phyloP scores from a whole-genome alignment of 1,140 invertebrate species.

The Archegozetes longisetosus region DNA sequence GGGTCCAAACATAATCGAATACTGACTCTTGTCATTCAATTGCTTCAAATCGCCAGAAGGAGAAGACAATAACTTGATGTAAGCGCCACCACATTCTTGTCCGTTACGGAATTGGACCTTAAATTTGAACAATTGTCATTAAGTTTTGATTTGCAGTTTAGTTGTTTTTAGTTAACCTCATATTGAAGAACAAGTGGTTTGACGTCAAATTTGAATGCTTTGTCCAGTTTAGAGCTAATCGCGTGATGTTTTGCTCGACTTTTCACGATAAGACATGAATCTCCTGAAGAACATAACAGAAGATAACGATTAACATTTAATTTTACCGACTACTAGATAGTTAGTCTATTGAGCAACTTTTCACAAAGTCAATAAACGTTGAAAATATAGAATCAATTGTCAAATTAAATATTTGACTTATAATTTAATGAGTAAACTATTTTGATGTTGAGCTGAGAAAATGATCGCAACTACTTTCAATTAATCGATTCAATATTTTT shows the following conservation, averaged over 20 bases:
- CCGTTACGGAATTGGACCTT: constrained; percentile 61
- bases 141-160: constrained; percentile 37
- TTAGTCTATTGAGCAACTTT: too few species aligned
- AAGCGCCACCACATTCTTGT: constrained; percentile 96
- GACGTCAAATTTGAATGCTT: constrained; percentile 65
- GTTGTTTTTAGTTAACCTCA: too few species aligned
- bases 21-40: constrained; percentile 90
- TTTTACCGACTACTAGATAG: too few species aligned
- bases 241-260: constrained; percentile 87
- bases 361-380: too few species aligned
- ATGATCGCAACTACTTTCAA: too few species aligned
- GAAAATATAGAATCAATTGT: too few species aligned
- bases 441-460: too few species aligned
- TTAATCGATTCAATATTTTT: too few species aligned
- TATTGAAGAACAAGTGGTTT: constrained; percentile 80
- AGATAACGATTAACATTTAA: too few species aligned
- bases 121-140: constrained; percentile 28
- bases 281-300: constrained; percentile 4
- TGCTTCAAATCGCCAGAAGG: constrained; percentile 50
- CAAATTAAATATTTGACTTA: too few species aligned
- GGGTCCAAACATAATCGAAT: constrained; percentile 98
- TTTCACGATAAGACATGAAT: constrained; percentile 10
- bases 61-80: constrained; percentile 68
- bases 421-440: too few species aligned
- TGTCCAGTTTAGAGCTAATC: constrained; percentile 60